Evolutionary conservation across 1,140 invertebrate genomes (phyloP).

Genomic region (Temnothorax curvispinosus): DNA sequence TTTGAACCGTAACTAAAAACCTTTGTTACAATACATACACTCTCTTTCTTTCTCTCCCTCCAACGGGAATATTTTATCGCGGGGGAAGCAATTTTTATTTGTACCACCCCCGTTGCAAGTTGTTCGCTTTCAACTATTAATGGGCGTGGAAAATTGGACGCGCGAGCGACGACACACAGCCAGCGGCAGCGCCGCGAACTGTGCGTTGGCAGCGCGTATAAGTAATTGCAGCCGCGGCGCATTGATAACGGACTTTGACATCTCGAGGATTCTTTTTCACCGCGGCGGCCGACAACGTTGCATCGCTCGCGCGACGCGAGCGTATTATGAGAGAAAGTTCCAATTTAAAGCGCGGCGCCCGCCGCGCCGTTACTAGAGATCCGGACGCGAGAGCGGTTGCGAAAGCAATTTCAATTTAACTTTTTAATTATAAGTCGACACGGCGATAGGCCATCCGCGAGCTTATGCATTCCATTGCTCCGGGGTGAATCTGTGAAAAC

Average conservation of each 20-base stretch:
- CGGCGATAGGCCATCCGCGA: constrained; percentile 57
- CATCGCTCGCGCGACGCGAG: constrained; percentile 15
- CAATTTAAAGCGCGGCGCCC: constrained; percentile 61
- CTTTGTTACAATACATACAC: neutral
- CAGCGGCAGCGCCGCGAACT: too few species aligned
- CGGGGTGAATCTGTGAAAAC: constrained; percentile 43
- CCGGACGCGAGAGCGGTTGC: constrained; percentile 58
- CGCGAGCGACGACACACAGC: neutral
- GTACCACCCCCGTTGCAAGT: neutral
- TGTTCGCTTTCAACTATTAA: constrained; percentile 25
- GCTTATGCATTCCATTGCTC: constrained; percentile 66
- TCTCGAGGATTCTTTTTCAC: constrained; percentile 31
- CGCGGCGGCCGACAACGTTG: neutral
- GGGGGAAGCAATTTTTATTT: constrained; percentile 12
- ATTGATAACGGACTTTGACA: constrained; percentile 16
- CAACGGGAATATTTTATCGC: neutral
- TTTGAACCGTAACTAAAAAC: constrained; percentile 20
- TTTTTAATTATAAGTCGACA: constrained; percentile 74
- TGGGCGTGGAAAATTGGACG: constrained; percentile 21
- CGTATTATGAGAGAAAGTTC: constrained; percentile 56
- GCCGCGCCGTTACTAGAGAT: constrained; percentile 34
- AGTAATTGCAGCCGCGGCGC: constrained; percentile 17
- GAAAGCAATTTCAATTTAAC: constrained; percentile 73
- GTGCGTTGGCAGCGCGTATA: constrained; percentile 23
- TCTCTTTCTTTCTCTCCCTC: neutral